Evolutionary conservation across 2,888 invertebrate genomes (phyloP), one percentile per base, ranked within the genome.

Genomic region (Hydrotaea diabolus): DNA sequence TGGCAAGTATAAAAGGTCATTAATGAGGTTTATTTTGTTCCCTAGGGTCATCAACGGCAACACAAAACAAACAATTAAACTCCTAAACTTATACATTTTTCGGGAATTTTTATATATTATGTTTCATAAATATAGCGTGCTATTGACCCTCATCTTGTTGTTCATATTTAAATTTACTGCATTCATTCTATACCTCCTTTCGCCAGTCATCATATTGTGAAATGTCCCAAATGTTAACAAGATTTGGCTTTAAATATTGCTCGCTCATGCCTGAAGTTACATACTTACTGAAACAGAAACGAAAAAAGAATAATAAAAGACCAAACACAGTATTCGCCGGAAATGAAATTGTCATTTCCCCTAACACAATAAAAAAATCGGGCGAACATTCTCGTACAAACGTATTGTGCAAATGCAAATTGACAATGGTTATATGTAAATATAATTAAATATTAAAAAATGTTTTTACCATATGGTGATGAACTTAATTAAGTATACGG

Each of bases 261-360:
- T 17, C 57, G 21, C 8, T 19, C 57, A 19, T 31, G 57, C 23
- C 31, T 19, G 0, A 11, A 19, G 19, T 17, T 21, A 46, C 62
- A 31, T 72, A 59, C 43, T 74, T 53, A 19, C 19, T 15, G 31
- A 31, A 43, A 59, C 57, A 57, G 3, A 31, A 72, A 72, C 23
- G 43, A 43, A 36, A 77, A 59, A 26, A 49, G 31, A 17, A 43
- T 46, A 39, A 15, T 57, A 59, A 15, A 21, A 49, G 36, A 53
- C 15, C 2, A 26, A 62, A 62, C n/a, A n/a, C 19, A 7, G 19
- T 19, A 64, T 57, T 31, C 15, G 36, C 17, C 66, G 66, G 66
- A 66, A 66, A 66, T 66, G 36, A 19, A 66, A 66, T 57, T 66
- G 66, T 66, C 43, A 43, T 66, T n/a, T 43, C 64, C 36, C 36